Conservation (phyloP, 2,113 vertebrate genomes). For the Neotragus moschatus region DNA sequence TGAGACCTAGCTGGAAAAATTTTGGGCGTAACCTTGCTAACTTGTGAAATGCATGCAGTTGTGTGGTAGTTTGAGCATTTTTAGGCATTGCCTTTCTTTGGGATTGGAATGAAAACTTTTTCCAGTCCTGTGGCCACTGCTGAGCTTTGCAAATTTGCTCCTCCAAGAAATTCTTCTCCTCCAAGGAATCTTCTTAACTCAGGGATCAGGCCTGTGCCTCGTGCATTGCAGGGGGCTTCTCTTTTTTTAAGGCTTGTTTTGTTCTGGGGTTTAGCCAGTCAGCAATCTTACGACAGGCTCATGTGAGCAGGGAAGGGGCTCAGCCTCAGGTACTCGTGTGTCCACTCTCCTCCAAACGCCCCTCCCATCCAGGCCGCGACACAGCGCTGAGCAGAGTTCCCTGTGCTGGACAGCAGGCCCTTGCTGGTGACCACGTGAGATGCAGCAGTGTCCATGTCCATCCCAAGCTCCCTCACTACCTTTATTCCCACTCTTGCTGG, state of each 20-base stretch:
- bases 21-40: not conserved
- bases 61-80: accelerated
- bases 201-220: not conserved
- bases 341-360: not conserved
- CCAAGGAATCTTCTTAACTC: not conserved
- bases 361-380: not conserved
- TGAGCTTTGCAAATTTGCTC: not conserved
- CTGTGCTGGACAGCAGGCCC: accelerated
- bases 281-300: accelerated
- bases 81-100: not conserved
- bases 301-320: not conserved
- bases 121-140: not conserved
- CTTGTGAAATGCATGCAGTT: not conserved
- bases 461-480: accelerated
- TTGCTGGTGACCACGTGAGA: not conserved
- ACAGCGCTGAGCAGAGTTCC: accelerated
- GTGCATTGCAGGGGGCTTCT: not conserved
- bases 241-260: not conserved
- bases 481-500: not conserved
- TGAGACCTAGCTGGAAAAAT: not conserved
- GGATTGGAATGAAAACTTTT: not conserved
- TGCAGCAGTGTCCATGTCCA: not conserved
- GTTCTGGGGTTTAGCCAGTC: not conserved
- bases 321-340: accelerated
- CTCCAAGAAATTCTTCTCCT: no score